Conservation (phyloP, 2,113 vertebrate species). For the Tonatia bakeri region DNA sequence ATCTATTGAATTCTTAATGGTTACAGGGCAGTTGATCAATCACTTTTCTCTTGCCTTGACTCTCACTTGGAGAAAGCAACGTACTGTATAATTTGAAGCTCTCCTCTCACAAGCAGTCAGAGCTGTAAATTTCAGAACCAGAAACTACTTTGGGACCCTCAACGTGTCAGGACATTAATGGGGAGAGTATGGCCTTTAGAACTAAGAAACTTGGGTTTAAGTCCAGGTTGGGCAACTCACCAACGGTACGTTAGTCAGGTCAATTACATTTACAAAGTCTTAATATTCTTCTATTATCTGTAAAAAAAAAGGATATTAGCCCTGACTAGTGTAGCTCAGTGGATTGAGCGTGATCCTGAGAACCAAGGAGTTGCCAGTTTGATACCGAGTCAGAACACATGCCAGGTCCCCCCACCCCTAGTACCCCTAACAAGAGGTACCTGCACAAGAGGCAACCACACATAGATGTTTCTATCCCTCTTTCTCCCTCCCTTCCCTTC, state of each 20-base stretch:
- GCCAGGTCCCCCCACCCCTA: too few relatives aligned
- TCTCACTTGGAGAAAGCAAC: background rate
- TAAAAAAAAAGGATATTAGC: background rate
- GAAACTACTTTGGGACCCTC: background rate
- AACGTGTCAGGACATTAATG: background rate
- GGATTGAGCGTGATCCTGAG: too few relatives aligned
- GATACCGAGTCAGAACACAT: too few relatives aligned
- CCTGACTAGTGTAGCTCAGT: too few relatives aligned
- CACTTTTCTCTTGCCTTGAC: background rate
- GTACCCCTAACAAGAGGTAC: too few relatives aligned
- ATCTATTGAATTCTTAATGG: background rate
- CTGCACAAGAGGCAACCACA: too few relatives aligned
- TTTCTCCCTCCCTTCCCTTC: too few relatives aligned
- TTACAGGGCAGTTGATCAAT: background rate
- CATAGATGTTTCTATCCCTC: too few relatives aligned
- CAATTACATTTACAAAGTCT: background rate
- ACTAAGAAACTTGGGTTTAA: background rate
- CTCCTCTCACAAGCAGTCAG: background rate
- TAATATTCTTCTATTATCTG: background rate
- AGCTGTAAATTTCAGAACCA: slow-evolving; percentile 11
- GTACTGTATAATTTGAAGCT: background rate
- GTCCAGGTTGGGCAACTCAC: background rate
- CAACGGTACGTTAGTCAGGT: background rate
- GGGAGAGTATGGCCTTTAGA: background rate
- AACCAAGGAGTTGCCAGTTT: too few relatives aligned